These are phyloP conservation scores for Pissodes strobi DNA, from an alignment of 1,140 invertebrate species.

Conservation along the genomic window DNA sequence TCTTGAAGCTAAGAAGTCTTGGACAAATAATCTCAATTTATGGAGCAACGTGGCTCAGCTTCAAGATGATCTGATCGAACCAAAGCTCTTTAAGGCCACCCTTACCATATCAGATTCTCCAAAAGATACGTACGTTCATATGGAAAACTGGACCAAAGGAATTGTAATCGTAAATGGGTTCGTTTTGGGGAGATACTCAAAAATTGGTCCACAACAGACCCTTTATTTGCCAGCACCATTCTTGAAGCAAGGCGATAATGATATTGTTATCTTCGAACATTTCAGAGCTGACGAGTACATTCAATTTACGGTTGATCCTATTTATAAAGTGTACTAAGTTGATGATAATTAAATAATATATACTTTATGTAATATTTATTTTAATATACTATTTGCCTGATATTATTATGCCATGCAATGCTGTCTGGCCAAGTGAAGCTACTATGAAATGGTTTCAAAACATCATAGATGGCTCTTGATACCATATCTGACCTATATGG, in stretches of 20 bases:
- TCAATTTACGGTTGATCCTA: constrained; percentile 20
- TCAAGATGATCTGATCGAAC: constrained; percentile 17
- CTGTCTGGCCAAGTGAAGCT: no score
- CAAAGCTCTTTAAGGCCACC: constrained; percentile 31
- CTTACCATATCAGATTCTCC: constrained; percentile 13
- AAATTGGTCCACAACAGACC: constrained; percentile 62
- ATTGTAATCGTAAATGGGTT: constrained; percentile 67
- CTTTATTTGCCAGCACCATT: constrained; percentile 64
- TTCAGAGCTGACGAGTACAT: constrained; percentile 36
- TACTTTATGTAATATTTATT: no score
- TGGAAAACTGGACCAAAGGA: constrained; percentile 60
- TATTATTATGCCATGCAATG: no score
- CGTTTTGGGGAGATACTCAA: constrained; percentile 64
- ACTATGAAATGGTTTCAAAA: no score
- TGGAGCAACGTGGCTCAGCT: constrained; percentile 35
- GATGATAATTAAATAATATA: no score
- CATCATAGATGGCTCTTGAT: no score
- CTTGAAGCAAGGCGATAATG: constrained; percentile 58
- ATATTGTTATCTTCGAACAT: constrained; percentile 53
- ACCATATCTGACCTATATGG: no score
- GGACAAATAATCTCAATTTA: constrained; percentile 44
- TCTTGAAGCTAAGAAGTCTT: constrained; percentile 59
- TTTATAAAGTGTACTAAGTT: constrained; percentile 14
- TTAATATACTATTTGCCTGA: no score
- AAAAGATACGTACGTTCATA: constrained; percentile 49